Percentiles rank a stretch among this genome's conserved stretches.
Conservation (phyloP, 2,797 vertebrate species). For the Megaceryle alcyon region DNA sequence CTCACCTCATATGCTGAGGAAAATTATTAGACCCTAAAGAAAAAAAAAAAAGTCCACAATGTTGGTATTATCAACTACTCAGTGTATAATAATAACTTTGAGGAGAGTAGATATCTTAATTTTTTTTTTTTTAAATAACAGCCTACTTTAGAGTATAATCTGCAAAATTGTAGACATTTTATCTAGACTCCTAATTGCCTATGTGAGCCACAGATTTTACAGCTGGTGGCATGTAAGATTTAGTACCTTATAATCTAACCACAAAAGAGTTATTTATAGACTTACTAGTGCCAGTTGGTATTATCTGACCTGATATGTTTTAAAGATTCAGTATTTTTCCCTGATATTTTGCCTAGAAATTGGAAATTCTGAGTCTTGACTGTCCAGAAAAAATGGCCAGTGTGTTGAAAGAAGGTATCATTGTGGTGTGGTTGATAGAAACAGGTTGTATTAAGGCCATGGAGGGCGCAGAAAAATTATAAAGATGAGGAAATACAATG, state of each 20-base stretch:
- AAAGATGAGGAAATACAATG: slow-evolving; percentile 18
- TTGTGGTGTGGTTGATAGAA: background rate
- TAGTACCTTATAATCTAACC: background rate
- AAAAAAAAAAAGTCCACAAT: background rate
- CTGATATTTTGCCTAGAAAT: background rate
- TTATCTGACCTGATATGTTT: background rate
- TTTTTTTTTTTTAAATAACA: background rate
- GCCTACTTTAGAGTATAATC: background rate
- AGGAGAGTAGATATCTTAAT: background rate
- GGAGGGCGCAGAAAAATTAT: background rate
- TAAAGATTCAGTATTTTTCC: background rate
- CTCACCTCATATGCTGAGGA: background rate
- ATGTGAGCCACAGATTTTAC: background rate
- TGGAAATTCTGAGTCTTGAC: background rate
- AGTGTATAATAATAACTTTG: background rate
- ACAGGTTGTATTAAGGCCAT: background rate
- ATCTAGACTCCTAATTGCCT: background rate
- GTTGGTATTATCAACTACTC: background rate
- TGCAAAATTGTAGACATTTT: background rate
- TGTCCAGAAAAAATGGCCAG: background rate
- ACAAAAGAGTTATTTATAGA: background rate
- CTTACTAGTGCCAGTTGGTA: background rate
- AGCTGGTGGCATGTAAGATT: background rate
- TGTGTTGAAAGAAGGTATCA: background rate
- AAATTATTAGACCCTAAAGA: slow-evolving; percentile 13